Evolutionary conservation across 2,888 invertebrate genomes (phyloP).

Genomic region (Leucophenga maculata): DNA sequence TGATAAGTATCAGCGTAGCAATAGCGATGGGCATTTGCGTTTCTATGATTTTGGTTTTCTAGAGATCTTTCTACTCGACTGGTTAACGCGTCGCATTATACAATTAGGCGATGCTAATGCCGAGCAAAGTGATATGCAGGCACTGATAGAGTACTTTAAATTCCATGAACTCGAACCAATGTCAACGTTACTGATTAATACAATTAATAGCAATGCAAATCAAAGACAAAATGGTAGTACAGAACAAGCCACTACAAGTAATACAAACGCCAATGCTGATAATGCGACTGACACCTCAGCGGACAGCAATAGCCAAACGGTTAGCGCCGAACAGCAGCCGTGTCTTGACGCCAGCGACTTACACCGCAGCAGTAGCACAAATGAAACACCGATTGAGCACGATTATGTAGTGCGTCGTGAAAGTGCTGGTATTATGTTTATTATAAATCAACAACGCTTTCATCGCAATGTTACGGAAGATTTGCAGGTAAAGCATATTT

Average conservation of each 20-base stretch:
- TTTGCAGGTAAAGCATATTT: slow-evolving; percentile 47
- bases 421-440: slow-evolving; percentile 64
- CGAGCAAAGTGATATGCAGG: slow-evolving; percentile 56
- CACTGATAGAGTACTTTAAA: slow-evolving; percentile 64
- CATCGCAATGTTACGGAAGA: slow-evolving; percentile 51
- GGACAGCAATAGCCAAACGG: background rate
- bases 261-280: background rate
- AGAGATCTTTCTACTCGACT: slow-evolving; percentile 68
- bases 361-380: background rate
- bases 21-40: slow-evolving; percentile 50
- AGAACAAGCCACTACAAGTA: background rate
- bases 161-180: slow-evolving; percentile 54
- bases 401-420: slow-evolving; percentile 51
- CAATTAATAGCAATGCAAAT: slow-evolving; percentile 49
- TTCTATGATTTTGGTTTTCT: slow-evolving; percentile 61
- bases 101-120: slow-evolving; percentile 52
- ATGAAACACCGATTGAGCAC: slow-evolving; percentile 22
- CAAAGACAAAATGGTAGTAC: background rate
- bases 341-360: background rate
- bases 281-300: background rate
- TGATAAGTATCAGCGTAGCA: slow-evolving; percentile 36
- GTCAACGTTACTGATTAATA: slow-evolving; percentile 53
- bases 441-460: slow-evolving; percentile 68
- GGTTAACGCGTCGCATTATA: slow-evolving; percentile 60
- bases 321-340: slow-evolving; percentile 22